A percentile compares a stretch with the other conserved stretches of the same genome.
Conservation (phyloP, 2,113 vertebrate species). For the Pygoscelis adeliae region DNA sequence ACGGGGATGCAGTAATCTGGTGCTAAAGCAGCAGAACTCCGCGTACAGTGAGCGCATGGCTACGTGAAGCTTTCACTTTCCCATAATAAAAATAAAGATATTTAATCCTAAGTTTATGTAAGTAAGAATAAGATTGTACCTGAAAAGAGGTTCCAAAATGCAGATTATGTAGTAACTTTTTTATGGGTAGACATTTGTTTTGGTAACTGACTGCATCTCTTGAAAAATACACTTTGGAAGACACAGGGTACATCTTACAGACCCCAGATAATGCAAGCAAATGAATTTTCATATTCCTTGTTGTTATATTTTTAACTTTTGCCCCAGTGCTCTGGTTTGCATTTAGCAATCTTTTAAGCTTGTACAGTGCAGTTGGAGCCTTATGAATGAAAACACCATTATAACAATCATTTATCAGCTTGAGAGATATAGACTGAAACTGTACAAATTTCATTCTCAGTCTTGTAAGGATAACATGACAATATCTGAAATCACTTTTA, state of each 20-base stretch:
- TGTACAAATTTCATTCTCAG: conserved; percentile 5
- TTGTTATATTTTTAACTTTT: neutral
- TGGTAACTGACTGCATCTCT: neutral
- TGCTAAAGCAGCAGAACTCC: neutral
- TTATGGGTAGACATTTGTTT: neutral
- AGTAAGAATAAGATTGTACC: neutral
- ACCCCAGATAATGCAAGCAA: neutral
- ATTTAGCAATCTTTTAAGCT: neutral
- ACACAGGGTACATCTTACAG: neutral
- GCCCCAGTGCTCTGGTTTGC: neutral
- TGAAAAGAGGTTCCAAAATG: neutral
- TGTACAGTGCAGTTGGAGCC: neutral
- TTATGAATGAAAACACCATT: conserved; percentile 14
- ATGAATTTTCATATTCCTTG: neutral
- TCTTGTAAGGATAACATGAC: conserved; percentile 9
- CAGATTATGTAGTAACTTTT: neutral
- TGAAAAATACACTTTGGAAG: neutral
- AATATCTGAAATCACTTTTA: conserved; percentile 42
- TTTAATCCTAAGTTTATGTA: neutral
- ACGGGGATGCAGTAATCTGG: neutral
- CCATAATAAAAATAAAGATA: neutral
- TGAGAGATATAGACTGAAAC: neutral
- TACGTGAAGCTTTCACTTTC: neutral
- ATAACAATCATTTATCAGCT: neutral
- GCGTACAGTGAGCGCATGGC: fast-evolving